These are phyloP conservation scores for Apamea anceps DNA, from an alignment of 2,888 invertebrate genomes.

Conservation along the genomic window DNA sequence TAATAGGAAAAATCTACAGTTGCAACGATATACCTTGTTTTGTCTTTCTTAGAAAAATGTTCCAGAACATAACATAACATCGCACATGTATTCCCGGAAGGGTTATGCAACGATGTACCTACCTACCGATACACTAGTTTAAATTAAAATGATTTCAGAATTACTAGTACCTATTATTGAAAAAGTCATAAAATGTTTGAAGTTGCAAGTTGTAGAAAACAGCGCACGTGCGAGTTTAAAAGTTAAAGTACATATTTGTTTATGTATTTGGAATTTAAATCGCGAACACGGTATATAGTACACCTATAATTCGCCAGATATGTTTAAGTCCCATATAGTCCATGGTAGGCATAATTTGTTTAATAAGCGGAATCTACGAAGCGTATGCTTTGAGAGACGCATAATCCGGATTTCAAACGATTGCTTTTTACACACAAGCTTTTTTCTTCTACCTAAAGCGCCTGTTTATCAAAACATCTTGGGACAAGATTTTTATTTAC, in stretches of 20 bases:
- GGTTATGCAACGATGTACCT: neutral
- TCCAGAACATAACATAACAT: neutral
- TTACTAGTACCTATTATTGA: neutral
- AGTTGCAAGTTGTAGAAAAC: neutral
- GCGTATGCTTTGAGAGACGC: too few relatives aligned
- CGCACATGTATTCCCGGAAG: neutral
- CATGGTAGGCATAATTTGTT: neutral
- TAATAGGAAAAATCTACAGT: conserved; percentile 17
- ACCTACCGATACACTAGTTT: neutral
- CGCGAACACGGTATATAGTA: neutral
- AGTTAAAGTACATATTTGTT: neutral
- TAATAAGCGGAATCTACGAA: neutral
- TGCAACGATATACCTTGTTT: neutral
- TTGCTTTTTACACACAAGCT: neutral
- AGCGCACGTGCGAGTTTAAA: neutral
- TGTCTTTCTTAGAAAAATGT: conserved; percentile 31
- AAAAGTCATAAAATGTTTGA: neutral
- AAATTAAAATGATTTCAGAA: too few relatives aligned
- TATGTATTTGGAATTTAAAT: neutral
- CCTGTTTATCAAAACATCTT: neutral
- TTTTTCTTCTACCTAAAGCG: neutral
- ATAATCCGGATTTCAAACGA: neutral
- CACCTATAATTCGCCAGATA: neutral
- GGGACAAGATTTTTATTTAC: too few relatives aligned
- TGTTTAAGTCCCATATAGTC: neutral